Conservation (phyloP, 2,797 vertebrate genomes). For the Myioborus melanocephalus region DNA sequence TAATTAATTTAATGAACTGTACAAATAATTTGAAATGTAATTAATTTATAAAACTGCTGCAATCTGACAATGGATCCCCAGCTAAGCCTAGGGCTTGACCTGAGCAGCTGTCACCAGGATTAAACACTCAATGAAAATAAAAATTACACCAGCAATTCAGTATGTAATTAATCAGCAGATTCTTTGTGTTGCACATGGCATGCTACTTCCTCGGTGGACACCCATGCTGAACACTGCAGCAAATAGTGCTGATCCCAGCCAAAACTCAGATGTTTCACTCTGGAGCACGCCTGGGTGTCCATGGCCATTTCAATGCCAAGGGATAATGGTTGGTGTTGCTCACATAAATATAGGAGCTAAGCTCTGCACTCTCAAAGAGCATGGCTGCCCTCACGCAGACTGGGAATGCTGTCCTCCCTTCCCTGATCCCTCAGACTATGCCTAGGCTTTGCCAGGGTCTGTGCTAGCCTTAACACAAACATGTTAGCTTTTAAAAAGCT, state of each 20-base stretch:
- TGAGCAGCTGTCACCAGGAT: not conserved
- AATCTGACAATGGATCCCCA: not conserved
- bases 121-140: not conserved
- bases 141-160: not conserved
- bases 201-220: not conserved
- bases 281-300: not conserved
- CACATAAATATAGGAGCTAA: fast-evolving
- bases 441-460: not conserved
- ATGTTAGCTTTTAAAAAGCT: not conserved
- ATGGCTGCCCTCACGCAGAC: not conserved
- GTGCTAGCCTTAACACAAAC: not conserved
- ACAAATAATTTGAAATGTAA: not conserved
- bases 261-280: not conserved
- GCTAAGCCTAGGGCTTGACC: not conserved
- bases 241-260: not conserved
- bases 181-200: not conserved
- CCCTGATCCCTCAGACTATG: not conserved
- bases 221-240: not conserved
- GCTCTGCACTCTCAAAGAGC: not conserved
- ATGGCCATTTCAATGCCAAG: not conserved
- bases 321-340: not conserved
- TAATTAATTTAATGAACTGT: not conserved
- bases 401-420: not conserved
- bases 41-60: not conserved
- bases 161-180: not conserved